Conservation (phyloP, 2,113 vertebrate species). For the Brienomyrus longianalis region DNA sequence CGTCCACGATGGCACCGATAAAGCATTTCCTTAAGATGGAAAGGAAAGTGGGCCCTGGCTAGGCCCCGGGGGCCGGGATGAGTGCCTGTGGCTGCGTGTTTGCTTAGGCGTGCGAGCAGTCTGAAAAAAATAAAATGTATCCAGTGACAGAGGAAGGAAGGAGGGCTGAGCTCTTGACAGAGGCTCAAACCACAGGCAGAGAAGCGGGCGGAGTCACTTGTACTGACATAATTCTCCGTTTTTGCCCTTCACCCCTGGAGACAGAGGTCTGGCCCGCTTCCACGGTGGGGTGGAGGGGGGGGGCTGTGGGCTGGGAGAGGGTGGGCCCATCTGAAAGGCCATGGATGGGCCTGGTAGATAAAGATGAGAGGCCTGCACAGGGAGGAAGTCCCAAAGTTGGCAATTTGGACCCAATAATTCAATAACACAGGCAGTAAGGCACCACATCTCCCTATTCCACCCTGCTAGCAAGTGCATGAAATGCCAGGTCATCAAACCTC, state of each 20-base stretch:
- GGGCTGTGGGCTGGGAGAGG: constrained; percentile 63
- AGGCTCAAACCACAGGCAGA: constrained; percentile 65
- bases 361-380: constrained; percentile 5
- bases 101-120: constrained; percentile 20
- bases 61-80: neutral
- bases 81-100: constrained; percentile 34
- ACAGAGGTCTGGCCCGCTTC: constrained; percentile 68
- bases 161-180: constrained; percentile 64
- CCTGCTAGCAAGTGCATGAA: neutral
- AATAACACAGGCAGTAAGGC: neutral
- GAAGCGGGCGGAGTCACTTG: constrained; percentile 61
- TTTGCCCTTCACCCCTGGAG: constrained; percentile 76
- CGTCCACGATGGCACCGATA: neutral
- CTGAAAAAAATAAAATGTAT: constrained; percentile 43
- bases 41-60: neutral
- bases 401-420: constrained; percentile 7
- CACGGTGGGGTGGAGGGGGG: constrained; percentile 46
- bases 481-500: neutral
- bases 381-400: neutral
- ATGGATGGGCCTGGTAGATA: constrained; percentile 18
- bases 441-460: neutral
- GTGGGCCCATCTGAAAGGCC: constrained; percentile 24
- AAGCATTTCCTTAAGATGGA: neutral
- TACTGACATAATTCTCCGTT: constrained; percentile 69
- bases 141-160: constrained; percentile 58